phyloP scores from a whole-genome alignment of 2,888 invertebrate species.

The Platycheirus albimanus region DNA sequence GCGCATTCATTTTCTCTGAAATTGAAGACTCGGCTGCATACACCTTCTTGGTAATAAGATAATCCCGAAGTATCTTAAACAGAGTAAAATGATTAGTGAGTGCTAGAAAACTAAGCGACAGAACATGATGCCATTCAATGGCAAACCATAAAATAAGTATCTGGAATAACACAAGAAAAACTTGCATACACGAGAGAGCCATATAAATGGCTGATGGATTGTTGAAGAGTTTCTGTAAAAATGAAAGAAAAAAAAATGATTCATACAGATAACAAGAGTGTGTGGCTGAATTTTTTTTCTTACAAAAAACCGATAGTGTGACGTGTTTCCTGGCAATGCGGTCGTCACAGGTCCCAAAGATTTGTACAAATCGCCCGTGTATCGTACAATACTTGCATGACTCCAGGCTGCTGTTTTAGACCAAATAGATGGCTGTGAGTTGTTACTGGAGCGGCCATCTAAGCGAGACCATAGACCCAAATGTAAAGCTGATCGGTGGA shows the following conservation, averaged over 20 bases:
- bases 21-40: conserved; percentile 83
- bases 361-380: conserved; percentile 88
- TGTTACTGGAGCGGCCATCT: conserved; percentile 76
- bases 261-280: background rate
- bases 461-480: conserved; percentile 86
- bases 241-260: conserved; percentile 70
- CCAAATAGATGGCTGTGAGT: conserved; percentile 81
- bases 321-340: conserved; percentile 92
- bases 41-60: conserved; percentile 91
- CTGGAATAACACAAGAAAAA: conserved; percentile 89
- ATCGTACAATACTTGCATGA: conserved; percentile 89
- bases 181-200: conserved; percentile 88
- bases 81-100: conserved; percentile 96
- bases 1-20: conserved; percentile 76
- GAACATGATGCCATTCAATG: conserved; percentile 95
- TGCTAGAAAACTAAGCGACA: conserved; percentile 92
- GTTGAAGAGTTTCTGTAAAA: conserved; percentile 91
- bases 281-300: conserved; percentile 82
- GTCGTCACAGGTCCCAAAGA: conserved; percentile 92
- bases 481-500: conserved; percentile 95
- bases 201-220: conserved; percentile 92
- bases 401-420: conserved; percentile 87
- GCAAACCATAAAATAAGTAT: conserved; percentile 90
- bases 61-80: conserved; percentile 94
- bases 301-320: conserved; percentile 94